Evolutionary conservation across 2,113 vertebrate species (phyloP).

Genomic region (Cololabis saira): DNA sequence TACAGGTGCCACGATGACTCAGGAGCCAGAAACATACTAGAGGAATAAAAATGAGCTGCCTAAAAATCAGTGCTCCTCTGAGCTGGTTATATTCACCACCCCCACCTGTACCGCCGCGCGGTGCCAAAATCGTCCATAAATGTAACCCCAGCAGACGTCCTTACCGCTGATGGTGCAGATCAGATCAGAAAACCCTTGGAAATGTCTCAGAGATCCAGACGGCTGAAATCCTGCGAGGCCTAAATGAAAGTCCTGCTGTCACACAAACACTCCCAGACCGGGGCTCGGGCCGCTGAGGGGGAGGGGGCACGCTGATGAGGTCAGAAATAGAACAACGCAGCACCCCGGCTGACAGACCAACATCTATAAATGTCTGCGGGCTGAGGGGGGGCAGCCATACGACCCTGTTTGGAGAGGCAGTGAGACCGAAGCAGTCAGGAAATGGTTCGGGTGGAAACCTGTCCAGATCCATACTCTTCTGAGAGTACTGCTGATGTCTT

Average conservation of each 20-base stretch:
- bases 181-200: constrained; percentile 55
- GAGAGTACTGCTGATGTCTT: too few species aligned
- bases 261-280: constrained; percentile 43
- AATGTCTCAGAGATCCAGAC: constrained; percentile 35
- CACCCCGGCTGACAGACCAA: constrained; percentile 67
- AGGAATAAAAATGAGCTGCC: too few species aligned
- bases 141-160: constrained; percentile 7
- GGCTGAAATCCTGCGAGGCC: constrained; percentile 31
- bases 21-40: too few species aligned
- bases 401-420: constrained; percentile 69
- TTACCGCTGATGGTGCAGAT: background rate
- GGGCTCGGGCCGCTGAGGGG: constrained; percentile 35
- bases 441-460: too few species aligned
- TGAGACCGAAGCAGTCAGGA: constrained; percentile 18
- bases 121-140: constrained; percentile 6
- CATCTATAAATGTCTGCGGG: constrained; percentile 90
- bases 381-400: constrained; percentile 40
- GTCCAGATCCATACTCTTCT: too few species aligned
- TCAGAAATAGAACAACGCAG: constrained; percentile 77
- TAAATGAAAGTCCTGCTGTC: constrained; percentile 37
- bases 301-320: constrained; percentile 37
- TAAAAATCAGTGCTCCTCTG: too few species aligned
- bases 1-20: too few species aligned
- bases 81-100: too few species aligned
- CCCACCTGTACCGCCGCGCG: too few species aligned